Percentiles rank a stretch among this genome's conserved stretches.
These are phyloP conservation scores for Leptinotarsa lineolata DNA, from an alignment of 1,140 invertebrate species.

Conservation along the genomic window DNA sequence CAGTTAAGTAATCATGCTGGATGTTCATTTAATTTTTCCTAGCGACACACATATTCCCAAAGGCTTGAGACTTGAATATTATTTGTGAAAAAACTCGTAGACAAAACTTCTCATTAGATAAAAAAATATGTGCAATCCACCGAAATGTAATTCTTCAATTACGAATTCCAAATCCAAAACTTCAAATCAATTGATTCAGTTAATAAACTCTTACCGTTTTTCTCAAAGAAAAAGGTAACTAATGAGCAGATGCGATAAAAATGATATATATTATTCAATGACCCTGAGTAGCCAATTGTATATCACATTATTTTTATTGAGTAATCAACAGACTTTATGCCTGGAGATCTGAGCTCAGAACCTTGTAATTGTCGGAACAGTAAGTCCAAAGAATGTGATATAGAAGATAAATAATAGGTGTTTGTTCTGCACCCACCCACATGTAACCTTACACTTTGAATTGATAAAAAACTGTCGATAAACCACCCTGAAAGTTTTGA, in stretches of 20 bases:
- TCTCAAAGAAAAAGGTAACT: not conserved
- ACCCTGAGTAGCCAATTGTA: not conserved
- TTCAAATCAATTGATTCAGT: not conserved
- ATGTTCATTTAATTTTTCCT: too few species aligned
- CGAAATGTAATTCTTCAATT: too few species aligned
- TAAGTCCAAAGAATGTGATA: not conserved
- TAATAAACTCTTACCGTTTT: not conserved
- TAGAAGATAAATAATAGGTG: not conserved
- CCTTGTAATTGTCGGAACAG: constrained; percentile 5
- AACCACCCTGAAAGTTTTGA: not conserved
- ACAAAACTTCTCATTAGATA: too few species aligned
- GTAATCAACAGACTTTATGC: not conserved
- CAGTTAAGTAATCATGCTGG: too few species aligned
- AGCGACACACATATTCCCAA: too few species aligned
- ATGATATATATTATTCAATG: not conserved
- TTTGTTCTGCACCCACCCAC: not conserved
- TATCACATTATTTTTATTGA: not conserved
- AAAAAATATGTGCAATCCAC: too few species aligned
- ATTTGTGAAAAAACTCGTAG: too few species aligned
- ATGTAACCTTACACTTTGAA: not conserved
- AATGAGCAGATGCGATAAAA: not conserved
- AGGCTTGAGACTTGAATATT: too few species aligned
- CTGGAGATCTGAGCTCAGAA: not conserved
- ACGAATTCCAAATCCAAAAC: too few species aligned
- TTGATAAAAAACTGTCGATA: not conserved